phyloP scores from a whole-genome alignment of 2,113 vertebrate species.

The Ictidomys tridecemlineatus region DNA sequence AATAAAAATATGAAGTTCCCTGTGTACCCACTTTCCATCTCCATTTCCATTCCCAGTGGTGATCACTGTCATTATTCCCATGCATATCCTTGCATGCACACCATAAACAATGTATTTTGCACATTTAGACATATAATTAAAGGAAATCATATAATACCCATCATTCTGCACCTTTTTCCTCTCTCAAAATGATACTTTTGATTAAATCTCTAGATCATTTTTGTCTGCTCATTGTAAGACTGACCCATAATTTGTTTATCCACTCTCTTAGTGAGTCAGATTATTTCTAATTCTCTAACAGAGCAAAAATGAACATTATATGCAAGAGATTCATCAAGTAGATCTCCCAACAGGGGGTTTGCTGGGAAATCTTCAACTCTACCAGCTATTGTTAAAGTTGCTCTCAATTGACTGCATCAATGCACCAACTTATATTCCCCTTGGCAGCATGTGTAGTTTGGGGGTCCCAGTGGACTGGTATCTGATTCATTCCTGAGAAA shows the following conservation, averaged over 20 bases:
- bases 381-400: conserved; percentile 10
- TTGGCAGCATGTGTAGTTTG: neutral
- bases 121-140: conserved; percentile 50
- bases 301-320: neutral
- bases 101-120: neutral
- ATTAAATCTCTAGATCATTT: conserved; percentile 43
- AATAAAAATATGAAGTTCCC: neutral
- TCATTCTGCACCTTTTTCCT: conserved; percentile 57
- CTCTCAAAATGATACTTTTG: conserved; percentile 55
- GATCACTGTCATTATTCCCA: conserved; percentile 20
- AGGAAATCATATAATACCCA: conserved; percentile 5
- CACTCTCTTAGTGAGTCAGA: neutral
- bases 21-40: neutral
- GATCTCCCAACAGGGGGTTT: conserved; percentile 18
- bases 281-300: conserved; percentile 16
- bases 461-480: neutral
- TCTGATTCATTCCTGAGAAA: conserved; percentile 36
- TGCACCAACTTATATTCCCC: neutral
- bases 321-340: conserved; percentile 3
- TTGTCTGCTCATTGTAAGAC: neutral
- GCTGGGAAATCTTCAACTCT: conserved; percentile 13
- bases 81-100: neutral
- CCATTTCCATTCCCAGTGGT: neutral
- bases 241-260: conserved; percentile 2
- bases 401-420: neutral